Evolutionary conservation across 2,797 vertebrate species (phyloP).

Genomic region (Halcyon chelicuti): DNA sequence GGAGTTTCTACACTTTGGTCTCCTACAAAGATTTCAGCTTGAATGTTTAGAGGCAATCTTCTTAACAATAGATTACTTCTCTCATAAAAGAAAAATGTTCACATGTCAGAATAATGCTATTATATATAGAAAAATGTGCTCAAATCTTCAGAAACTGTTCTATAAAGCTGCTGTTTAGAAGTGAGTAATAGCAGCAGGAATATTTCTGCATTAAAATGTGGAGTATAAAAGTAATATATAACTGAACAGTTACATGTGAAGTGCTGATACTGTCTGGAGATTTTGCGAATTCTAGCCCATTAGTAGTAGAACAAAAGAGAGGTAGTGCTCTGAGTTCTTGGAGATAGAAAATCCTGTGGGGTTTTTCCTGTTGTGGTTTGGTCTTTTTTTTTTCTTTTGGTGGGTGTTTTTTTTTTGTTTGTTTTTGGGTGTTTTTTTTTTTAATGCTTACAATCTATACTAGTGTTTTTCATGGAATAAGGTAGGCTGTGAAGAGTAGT

Average conservation of each 20-base stretch:
- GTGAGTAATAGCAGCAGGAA: neutral
- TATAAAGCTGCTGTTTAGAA: neutral
- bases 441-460: neutral
- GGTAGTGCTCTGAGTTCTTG: neutral
- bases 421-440: neutral
- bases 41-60: neutral
- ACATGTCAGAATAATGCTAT: neutral
- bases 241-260: neutral
- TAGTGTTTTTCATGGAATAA: neutral
- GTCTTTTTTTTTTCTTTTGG: too few relatives aligned
- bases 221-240: neutral
- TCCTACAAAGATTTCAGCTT: neutral
- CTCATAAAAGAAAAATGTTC: neutral
- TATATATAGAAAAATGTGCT: neutral
- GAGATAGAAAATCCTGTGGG: neutral
- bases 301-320: neutral
- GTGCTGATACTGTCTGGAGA: neutral
- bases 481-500: neutral
- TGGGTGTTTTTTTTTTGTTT: neutral
- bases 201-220: neutral
- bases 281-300: neutral
- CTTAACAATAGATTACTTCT: neutral
- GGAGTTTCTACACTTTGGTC: neutral
- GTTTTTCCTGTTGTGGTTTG: too few relatives aligned
- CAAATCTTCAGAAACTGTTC: neutral